Evolutionary conservation across 2,888 invertebrate species (phyloP), one percentile per base, ranked within the genome.

Genomic region (Tinea trinotella): DNA sequence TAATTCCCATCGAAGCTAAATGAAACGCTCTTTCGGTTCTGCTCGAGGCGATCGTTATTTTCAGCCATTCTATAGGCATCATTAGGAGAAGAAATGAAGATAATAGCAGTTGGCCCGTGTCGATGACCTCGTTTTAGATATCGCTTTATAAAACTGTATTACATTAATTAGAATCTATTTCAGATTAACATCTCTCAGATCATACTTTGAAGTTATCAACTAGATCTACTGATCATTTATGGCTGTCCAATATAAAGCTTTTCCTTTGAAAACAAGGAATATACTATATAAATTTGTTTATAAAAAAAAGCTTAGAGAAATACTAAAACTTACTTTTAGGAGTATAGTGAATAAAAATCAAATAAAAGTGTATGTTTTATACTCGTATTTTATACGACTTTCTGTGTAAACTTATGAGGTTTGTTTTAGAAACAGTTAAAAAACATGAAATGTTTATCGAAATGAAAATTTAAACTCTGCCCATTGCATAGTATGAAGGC

Each of bases 51-150:
- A 24, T 50, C 24, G 50, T 50, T 50, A 50, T 50, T 50, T 50
- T 50, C 40, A 36, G 40, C 53, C 15, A 12, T 53, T 53, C 36
- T 36, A 53, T 40, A 19, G 53, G 22, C 40, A 20, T 53, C 40
- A 40, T 53, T 40, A 53, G 40, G 36, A 40, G 22, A 18, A 40
- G 53, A 53, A 53, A 40, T 22, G 40, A 6, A 35, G 53, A 53
- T 53, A 53, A 53, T 53, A 18, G 53, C 53, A 20, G 19, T 36
- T 19, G 52, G 35, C 10, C 40, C 53, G 36, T 36, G 24, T 19
- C 53, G 44, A 36, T 53, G 40, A 36, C 50, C 50, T 50, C 24
- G 9, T 46, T 19, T 17, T 19, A 10, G 48, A 48, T 50, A 50
- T 24, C 50, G 50, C 24, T 50, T 50, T 50, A 24, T 20, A 24